phyloP scores from a whole-genome alignment of 1,140 invertebrate species.

The Epicauta chinensis region DNA sequence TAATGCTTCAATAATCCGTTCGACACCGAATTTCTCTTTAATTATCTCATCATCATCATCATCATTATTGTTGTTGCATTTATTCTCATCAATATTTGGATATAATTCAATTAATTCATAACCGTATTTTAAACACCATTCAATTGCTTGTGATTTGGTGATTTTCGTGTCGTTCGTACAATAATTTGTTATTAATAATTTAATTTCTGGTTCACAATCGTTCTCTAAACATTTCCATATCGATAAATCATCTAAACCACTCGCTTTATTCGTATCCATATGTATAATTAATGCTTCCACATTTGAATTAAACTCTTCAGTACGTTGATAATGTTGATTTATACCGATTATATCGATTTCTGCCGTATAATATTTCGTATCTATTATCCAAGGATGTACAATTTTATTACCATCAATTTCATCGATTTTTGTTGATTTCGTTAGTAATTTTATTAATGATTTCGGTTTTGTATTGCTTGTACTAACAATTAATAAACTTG shows the following conservation, averaged over 20 bases:
- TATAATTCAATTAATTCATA: slow-evolving; percentile 72
- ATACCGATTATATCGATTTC: slow-evolving; percentile 40
- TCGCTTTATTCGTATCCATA: slow-evolving; percentile 40
- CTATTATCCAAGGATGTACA: slow-evolving; percentile 39
- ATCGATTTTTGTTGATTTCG: slow-evolving; percentile 23
- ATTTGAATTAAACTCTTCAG: slow-evolving; percentile 29
- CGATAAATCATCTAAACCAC: slow-evolving; percentile 36
- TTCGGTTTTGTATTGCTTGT: slow-evolving; percentile 37
- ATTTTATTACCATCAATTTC: slow-evolving; percentile 19
- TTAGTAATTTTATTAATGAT: slow-evolving; percentile 38
- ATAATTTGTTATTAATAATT: slow-evolving; percentile 39
- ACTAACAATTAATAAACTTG: slow-evolving; percentile 37
- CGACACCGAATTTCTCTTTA: slow-evolving; percentile 59
- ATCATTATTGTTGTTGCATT: slow-evolving; percentile 39
- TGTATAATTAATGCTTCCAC: slow-evolving; percentile 42
- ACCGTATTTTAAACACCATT: slow-evolving; percentile 42
- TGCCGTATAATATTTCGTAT: slow-evolving; percentile 44
- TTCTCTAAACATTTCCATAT: slow-evolving; percentile 35
- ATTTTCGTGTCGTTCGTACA: slow-evolving; percentile 38
- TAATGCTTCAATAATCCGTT: slow-evolving; percentile 67
- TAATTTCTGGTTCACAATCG: slow-evolving; percentile 39
- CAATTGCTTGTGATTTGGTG: slow-evolving; percentile 30
- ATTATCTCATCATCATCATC: slow-evolving; percentile 54
- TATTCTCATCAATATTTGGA: slow-evolving; percentile 28
- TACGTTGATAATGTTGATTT: slow-evolving; percentile 26